A percentile compares a stretch with the other conserved stretches of the same genome.
Conservation (phyloP, 37 sponge, comb jelly and placozoan genomes). For the Tethya wilhelma region DNA sequence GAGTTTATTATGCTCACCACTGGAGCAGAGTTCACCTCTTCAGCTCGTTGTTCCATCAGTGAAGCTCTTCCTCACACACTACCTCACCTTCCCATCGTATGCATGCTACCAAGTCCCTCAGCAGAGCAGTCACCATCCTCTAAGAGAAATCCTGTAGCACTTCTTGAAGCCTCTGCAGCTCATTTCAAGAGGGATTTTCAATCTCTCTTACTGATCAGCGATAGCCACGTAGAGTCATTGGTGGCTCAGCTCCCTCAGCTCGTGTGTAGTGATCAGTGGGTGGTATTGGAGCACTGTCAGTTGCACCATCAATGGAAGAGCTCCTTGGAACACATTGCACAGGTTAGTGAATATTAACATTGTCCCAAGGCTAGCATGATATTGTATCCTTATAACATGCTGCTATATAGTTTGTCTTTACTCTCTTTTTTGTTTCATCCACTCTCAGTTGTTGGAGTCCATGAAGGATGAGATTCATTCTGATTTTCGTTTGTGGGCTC, state of each 20-base stretch:
- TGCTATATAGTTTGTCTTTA: neutral
- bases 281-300: constrained; percentile 28
- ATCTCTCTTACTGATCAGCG: neutral
- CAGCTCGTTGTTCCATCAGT: neutral
- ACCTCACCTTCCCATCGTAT: neutral
- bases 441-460: neutral
- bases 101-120: constrained; percentile 6
- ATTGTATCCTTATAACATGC: neutral
- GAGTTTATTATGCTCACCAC: constrained; percentile 23
- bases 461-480: neutral
- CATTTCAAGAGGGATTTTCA: neutral
- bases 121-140: neutral
- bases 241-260: neutral
- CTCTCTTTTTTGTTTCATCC: neutral
- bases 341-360: constrained; percentile 4
- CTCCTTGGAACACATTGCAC: neutral
- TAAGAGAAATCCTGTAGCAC: neutral
- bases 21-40: constrained; percentile 8
- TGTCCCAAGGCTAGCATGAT: too few species aligned
- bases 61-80: neutral
- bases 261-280: constrained; percentile 7
- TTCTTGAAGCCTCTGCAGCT: neutral
- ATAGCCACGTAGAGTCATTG: neutral
- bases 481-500: constrained; percentile 18
- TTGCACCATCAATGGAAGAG: neutral